phyloP scores from a whole-genome alignment of 2,888 invertebrate genomes.

The Tridacna crocea region DNA sequence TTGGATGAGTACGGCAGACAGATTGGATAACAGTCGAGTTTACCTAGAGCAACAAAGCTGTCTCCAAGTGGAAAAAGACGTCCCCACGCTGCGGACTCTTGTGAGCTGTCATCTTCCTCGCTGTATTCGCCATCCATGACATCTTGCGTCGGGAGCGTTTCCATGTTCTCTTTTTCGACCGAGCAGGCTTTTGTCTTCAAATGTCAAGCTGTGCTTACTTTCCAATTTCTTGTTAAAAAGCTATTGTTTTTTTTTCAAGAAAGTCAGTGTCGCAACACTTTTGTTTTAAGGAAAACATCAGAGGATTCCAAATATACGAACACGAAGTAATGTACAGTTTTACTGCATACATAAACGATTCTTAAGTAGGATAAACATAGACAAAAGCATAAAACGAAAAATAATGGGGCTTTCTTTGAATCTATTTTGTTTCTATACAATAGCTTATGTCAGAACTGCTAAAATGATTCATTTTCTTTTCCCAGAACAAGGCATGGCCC shows the following conservation, averaged over 20 bases:
- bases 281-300: not conserved
- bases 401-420: not conserved
- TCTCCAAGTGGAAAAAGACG: slow-evolving; percentile 79
- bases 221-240: not conserved
- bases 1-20: not conserved
- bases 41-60: slow-evolving; percentile 79
- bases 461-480: too few relatives aligned
- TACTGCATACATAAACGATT: not conserved
- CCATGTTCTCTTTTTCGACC: slow-evolving; percentile 58
- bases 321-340: slow-evolving; percentile 10
- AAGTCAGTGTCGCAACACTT: not conserved
- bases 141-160: slow-evolving; percentile 78
- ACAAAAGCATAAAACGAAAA: not conserved
- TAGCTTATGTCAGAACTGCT: too few relatives aligned
- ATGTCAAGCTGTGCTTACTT: not conserved
- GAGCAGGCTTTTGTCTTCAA: too few relatives aligned
- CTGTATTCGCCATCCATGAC: slow-evolving; percentile 74
- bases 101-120: slow-evolving; percentile 70
- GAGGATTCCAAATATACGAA: slow-evolving; percentile 3
- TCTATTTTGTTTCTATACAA: too few relatives aligned
- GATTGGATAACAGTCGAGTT: not conserved
- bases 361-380: not conserved
- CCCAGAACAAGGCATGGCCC: too few relatives aligned
- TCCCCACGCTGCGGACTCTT: slow-evolving; percentile 73
- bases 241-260: not conserved